Conservation (phyloP, 2,888 invertebrate species). For the Epirrhoe alternata region DNA sequence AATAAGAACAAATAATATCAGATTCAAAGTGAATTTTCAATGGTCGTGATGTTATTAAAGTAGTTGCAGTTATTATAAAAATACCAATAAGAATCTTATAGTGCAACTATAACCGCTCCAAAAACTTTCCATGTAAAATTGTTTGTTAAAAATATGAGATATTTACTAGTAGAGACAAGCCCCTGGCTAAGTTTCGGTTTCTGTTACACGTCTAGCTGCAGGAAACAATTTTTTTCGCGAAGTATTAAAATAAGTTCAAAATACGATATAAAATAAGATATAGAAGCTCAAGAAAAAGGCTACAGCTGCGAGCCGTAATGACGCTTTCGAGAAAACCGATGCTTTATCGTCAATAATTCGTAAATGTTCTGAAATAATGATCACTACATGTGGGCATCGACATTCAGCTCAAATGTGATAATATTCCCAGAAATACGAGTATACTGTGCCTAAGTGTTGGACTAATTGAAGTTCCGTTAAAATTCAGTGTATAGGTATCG, state of each 20-base stretch:
- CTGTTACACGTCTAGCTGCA: too few relatives aligned
- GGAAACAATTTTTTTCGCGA: too few relatives aligned
- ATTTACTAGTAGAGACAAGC: too few relatives aligned
- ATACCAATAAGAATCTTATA: conserved; percentile 3
- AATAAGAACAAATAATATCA: conserved; percentile 1
- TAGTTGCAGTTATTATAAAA: neutral
- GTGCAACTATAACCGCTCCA: neutral
- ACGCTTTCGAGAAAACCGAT: conserved; percentile 71
- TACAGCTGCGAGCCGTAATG: conserved; percentile 67
- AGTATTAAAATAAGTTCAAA: too few relatives aligned
- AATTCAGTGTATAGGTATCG: conserved; percentile 48
- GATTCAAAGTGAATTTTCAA: neutral
- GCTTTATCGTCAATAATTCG: conserved; percentile 74
- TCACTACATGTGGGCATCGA: conserved; percentile 61
- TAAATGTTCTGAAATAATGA: conserved; percentile 66
- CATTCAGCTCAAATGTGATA: conserved; percentile 48
- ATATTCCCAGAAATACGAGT: conserved; percentile 51
- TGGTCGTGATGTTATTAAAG: neutral
- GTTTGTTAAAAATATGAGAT: too few relatives aligned
- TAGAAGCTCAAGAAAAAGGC: conserved; percentile 48
- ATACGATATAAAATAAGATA: too few relatives aligned
- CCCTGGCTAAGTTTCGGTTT: too few relatives aligned
- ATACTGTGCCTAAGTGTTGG: conserved; percentile 36
- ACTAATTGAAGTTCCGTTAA: conserved; percentile 47
- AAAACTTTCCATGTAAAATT: too few relatives aligned